Percentiles rank a stretch among this genome's conserved stretches.
These are phyloP conservation scores for Cataglyphis rosenhaueri DNA, from an alignment of 2,888 invertebrate genomes.

Conservation along the genomic window DNA sequence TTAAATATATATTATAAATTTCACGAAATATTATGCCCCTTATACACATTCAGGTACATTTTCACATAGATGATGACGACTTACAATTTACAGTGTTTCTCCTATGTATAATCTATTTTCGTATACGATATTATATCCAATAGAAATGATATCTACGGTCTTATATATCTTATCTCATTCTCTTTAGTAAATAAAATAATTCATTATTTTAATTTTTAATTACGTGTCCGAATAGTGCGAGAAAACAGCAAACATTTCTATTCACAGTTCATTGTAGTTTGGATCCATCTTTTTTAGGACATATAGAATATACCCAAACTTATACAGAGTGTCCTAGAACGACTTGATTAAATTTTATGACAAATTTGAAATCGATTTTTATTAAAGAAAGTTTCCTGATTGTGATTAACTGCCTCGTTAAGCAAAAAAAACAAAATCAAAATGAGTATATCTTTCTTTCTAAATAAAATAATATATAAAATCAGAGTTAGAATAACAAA, in stretches of 20 bases:
- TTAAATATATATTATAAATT: neutral
- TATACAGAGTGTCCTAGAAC: conserved; percentile 4
- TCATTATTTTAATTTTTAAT: conserved; percentile 1
- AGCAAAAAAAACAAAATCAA: conserved; percentile 1
- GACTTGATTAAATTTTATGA: neutral
- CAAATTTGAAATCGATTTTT: conserved; percentile 10
- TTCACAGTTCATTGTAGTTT: conserved; percentile 37
- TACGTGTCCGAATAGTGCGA: conserved; percentile 2
- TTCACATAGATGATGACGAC: neutral
- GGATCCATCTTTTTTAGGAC: conserved; percentile 19
- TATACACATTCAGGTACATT: neutral
- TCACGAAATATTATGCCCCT: neutral
- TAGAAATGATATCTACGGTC: conserved; percentile 31
- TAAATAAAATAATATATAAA: conserved; percentile 18
- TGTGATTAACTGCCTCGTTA: neutral
- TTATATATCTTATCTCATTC: neutral
- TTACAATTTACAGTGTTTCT: neutral
- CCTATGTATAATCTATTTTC: neutral
- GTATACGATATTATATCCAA: neutral
- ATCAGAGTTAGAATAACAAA: conserved; percentile 25
- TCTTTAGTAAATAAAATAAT: neutral
- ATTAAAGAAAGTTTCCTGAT: neutral
- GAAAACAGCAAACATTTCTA: conserved; percentile 17
- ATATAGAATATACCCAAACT: conserved; percentile 13
- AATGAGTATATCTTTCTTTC: neutral